phyloP scores from a whole-genome alignment of 2,797 vertebrate genomes.

The Cichlasoma orientale region DNA sequence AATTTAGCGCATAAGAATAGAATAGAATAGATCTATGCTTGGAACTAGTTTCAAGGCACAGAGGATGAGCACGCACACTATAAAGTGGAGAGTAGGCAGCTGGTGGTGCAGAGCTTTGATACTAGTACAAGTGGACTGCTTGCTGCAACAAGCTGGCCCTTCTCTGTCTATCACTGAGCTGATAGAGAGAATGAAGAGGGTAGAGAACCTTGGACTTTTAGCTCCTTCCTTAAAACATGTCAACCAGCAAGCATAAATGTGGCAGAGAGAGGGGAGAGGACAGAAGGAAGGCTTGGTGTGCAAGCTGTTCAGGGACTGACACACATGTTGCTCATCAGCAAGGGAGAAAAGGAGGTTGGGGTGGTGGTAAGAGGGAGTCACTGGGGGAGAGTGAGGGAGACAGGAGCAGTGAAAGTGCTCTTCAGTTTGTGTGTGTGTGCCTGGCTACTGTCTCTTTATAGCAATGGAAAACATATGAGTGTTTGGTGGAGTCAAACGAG shows the following conservation, averaged over 20 bases:
- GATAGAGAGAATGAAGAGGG: neutral
- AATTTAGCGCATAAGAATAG: neutral
- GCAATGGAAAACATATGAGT: slow-evolving; percentile 50
- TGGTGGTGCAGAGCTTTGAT: slow-evolving; percentile 56
- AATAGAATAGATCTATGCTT: neutral
- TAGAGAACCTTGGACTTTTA: neutral
- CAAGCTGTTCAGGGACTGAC: slow-evolving; percentile 58
- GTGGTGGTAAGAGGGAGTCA: neutral
- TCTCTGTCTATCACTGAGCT: slow-evolving; percentile 20
- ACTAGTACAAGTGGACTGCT: slow-evolving; percentile 35
- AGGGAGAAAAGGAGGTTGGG: neutral
- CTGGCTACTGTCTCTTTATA: slow-evolving; percentile 54
- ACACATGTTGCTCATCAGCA: slow-evolving; percentile 60
- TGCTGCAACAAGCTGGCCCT: slow-evolving; percentile 57
- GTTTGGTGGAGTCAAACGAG: slow-evolving; percentile 44
- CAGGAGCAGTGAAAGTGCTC: slow-evolving; percentile 31
- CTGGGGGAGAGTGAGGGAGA: slow-evolving; percentile 12
- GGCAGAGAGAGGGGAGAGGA: slow-evolving; percentile 15
- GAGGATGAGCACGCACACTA: slow-evolving; percentile 30
- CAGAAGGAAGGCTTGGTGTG: slow-evolving; percentile 47
- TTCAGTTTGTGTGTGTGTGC: slow-evolving; percentile 51
- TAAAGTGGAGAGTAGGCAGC: slow-evolving; percentile 44
- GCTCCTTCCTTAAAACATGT: slow-evolving; percentile 12
- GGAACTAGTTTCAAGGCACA: slow-evolving; percentile 27
- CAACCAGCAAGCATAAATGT: neutral